These are phyloP conservation scores for Syrmaticus mikado DNA, from an alignment of 2,113 vertebrate genomes.

Conservation along the genomic window DNA sequence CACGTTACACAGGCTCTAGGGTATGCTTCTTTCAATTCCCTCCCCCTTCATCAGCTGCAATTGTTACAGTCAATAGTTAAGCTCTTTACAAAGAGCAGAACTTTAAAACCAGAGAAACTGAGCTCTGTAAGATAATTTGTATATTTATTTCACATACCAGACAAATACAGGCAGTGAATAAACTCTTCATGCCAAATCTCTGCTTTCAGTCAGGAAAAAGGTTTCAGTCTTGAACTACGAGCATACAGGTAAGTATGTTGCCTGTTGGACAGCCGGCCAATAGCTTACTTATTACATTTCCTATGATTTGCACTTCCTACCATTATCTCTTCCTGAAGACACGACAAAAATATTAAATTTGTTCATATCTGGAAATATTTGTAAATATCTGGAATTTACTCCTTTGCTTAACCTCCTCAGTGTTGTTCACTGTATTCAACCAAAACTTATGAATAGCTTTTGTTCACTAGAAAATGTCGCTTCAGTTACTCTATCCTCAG, in stretches of 20 bases:
- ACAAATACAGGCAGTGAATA: neutral
- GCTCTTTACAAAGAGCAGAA: neutral
- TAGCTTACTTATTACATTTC: neutral
- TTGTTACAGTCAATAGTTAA: neutral
- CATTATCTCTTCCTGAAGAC: neutral
- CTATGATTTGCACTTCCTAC: neutral
- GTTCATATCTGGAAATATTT: neutral
- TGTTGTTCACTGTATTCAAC: neutral
- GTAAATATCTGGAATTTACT: slow-evolving; percentile 23
- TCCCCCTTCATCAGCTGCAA: neutral
- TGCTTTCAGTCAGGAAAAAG: neutral
- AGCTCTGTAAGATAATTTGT: neutral
- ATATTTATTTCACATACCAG: neutral
- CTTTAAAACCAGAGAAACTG: neutral
- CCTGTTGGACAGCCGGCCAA: neutral
- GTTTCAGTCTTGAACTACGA: neutral
- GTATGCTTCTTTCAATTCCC: neutral
- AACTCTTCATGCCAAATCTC: neutral
- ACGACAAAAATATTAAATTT: neutral
- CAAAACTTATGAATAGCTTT: slow-evolving; percentile 22
- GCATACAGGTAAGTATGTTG: neutral
- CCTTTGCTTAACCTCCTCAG: neutral
- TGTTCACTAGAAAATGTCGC: slow-evolving; percentile 36
- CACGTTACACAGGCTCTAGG: neutral
- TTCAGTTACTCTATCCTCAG: neutral